Evolutionary conservation across 2,888 invertebrate species (phyloP), one percentile per base, ranked within the genome.

Genomic region (Petrolisthes cinctipes): DNA sequence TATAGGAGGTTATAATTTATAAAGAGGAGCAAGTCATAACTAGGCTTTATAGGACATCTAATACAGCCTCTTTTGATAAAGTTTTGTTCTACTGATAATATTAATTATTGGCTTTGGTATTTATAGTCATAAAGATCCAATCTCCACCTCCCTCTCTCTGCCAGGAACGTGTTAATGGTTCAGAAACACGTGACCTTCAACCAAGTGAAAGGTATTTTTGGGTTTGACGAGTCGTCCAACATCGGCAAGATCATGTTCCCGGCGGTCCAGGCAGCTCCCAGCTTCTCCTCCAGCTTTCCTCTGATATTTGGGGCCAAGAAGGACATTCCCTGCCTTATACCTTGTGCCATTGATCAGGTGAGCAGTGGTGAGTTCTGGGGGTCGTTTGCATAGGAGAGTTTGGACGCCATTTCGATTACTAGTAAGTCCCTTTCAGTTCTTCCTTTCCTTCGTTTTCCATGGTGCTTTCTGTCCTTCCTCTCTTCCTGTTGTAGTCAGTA

Each of bases 181-280:
- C 98, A 98, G 93, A 98, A 96, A 93, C 96, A 96, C 92, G 98
- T 99, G 20, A 99, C 99, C 0, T 98, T 96, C 92, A 99, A 99
- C 93, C 99, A 99, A 94, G 98, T 97, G 2, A 98, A 98, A 92
- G 98, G 98, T 5, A 99, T 99, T 91, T 99, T 99, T 93, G 99
- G 99, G 0, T 99, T 99, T 92, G 96, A 96, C 0, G 99, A 99
- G 92, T 97, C 97, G 90, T 98, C 98, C 93, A 96, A 96, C 89
- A 97, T 99, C 92, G 99, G 98, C 82, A 99, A 99, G 95, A 97
- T 99, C 87, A 95, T 96, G 17, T 99, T 99, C 93, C 99, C 99
- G 0, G 96, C 98, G 0, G 96, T 97, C 66, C 98, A 99, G 93
- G 99, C 99, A 0, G 97, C 98, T 0, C 99, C 99, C 0, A 96